These are phyloP conservation scores for Folsomia candida DNA, from an alignment of 2,888 invertebrate species.

Conservation along the genomic window DNA sequence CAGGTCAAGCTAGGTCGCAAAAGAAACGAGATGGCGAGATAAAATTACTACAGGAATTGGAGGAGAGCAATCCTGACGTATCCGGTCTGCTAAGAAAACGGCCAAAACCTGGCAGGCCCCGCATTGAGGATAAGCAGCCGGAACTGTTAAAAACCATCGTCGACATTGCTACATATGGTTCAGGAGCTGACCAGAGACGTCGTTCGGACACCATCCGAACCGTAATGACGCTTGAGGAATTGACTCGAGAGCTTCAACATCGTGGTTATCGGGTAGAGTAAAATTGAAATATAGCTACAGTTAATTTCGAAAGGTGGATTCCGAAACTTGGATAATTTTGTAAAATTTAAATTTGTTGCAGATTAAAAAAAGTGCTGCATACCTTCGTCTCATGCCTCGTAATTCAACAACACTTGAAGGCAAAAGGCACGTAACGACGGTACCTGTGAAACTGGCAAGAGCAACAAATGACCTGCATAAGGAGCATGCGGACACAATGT, in stretches of 20 bases:
- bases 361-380: conserved; percentile 6
- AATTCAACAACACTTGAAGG: conserved; percentile 22
- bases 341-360: too few species aligned
- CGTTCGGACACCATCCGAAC: background rate
- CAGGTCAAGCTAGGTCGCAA: too few species aligned
- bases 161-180: background rate
- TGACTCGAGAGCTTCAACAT: background rate
- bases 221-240: background rate
- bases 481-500: conserved; percentile 50
- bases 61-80: too few species aligned
- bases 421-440: conserved; percentile 35
- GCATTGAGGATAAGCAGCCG: background rate
- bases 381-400: conserved; percentile 27
- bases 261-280: too few species aligned
- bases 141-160: background rate
- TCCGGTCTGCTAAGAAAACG: too few species aligned
- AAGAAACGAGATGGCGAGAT: too few species aligned
- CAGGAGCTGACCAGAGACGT: background rate
- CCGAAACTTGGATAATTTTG: too few species aligned
- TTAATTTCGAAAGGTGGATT: too few species aligned
- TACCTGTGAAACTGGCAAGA: conserved; percentile 33
- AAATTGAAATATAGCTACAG: too few species aligned
- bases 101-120: background rate
- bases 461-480: conserved; percentile 39
- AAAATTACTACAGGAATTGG: too few species aligned